phyloP scores from a whole-genome alignment of 2,888 invertebrate genomes.

The Idaea aversata region DNA sequence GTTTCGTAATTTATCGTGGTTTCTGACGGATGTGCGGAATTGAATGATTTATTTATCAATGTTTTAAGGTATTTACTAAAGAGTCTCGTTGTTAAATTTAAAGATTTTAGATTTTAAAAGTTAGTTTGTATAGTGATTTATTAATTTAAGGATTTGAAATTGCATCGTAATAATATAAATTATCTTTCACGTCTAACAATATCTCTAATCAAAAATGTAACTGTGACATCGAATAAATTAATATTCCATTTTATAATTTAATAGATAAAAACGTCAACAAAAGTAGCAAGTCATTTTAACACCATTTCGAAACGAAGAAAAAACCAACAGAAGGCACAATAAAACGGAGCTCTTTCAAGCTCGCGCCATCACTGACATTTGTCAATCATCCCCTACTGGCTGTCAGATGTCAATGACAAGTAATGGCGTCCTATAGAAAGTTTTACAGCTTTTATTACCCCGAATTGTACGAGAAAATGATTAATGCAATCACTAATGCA shows the following conservation, averaged over 20 bases:
- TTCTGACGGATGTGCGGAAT: conserved; percentile 2
- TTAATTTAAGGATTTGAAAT: background rate
- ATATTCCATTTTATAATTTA: conserved; percentile 13
- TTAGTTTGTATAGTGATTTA: background rate
- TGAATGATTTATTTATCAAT: background rate
- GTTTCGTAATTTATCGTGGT: conserved; percentile 5
- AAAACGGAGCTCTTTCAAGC: conserved; percentile 40
- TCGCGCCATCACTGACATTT: conserved; percentile 67
- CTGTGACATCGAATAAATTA: background rate
- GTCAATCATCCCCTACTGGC: conserved; percentile 72
- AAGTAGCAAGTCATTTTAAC: conserved; percentile 48
- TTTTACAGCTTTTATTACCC: conserved; percentile 74
- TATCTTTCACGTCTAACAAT: background rate
- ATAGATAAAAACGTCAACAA: conserved; percentile 34
- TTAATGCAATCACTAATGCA: conserved; percentile 80
- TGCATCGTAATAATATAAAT: background rate
- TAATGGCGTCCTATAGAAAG: conserved; percentile 74
- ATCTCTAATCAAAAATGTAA: conserved; percentile 13
- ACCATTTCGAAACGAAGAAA: conserved; percentile 44
- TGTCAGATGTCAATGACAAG: conserved; percentile 79
- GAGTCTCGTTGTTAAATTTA: too few relatives aligned
- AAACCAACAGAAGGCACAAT: conserved; percentile 32
- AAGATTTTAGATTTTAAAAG: too few relatives aligned
- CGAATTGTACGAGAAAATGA: conserved; percentile 70
- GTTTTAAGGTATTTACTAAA: background rate